These are phyloP conservation scores for Bradypodion ventrale DNA, from an alignment of 2,797 vertebrate species.

Conservation along the genomic window DNA sequence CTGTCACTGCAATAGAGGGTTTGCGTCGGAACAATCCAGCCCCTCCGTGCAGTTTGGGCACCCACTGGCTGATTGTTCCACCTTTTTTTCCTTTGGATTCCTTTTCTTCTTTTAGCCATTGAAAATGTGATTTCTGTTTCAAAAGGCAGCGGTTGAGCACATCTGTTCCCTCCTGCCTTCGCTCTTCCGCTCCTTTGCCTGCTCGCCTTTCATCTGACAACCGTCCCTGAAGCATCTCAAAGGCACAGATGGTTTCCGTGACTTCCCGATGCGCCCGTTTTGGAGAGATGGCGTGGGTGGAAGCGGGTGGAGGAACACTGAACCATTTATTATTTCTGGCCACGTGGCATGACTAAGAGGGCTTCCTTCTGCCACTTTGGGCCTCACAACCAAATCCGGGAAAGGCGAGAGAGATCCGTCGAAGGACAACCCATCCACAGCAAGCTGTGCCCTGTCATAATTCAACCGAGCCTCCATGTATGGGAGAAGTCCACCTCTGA, in stretches of 20 bases:
- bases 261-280: slow-evolving; percentile 35
- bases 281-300: slow-evolving; percentile 16
- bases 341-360: slow-evolving; percentile 10
- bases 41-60: not conserved
- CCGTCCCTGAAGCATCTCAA: slow-evolving; percentile 19
- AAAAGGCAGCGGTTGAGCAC: slow-evolving; percentile 10
- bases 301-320: not conserved
- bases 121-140: slow-evolving; percentile 26
- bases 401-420: too few relatives aligned
- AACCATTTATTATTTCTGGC: slow-evolving; percentile 27
- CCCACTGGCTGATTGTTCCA: accelerated
- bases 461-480: not conserved
- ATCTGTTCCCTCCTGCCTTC: not conserved
- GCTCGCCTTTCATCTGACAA: slow-evolving; percentile 43
- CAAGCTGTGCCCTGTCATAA: too few relatives aligned
- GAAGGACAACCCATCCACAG: not conserved
- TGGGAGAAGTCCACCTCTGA: not conserved
- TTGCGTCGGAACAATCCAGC: not conserved
- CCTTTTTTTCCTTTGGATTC: not conserved
- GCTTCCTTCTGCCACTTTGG: slow-evolving; percentile 17
- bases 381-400: too few relatives aligned
- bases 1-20: too few relatives aligned
- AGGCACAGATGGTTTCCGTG: slow-evolving; percentile 33
- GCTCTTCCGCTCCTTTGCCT: not conserved
- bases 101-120: not conserved